phyloP scores from a whole-genome alignment of 2,888 invertebrate genomes.

The Trissolcus brochymenae region DNA sequence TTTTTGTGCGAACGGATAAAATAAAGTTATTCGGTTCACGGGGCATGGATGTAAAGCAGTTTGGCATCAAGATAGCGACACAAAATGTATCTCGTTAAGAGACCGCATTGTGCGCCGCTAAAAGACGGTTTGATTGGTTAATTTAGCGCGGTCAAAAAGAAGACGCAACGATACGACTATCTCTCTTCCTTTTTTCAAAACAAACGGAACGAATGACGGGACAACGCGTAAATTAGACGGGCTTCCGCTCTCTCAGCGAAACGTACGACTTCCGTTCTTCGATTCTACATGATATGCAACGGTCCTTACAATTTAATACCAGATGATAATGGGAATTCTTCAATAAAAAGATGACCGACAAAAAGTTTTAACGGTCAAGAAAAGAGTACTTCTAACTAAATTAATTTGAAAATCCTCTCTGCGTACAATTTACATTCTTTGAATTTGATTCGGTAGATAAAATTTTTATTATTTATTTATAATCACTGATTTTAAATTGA shows the following conservation, averaged over 20 bases:
- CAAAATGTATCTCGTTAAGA: slow-evolving; percentile 66
- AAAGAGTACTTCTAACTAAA: no score
- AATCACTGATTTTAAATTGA: slow-evolving; percentile 2
- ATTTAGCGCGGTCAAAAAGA: slow-evolving; percentile 62
- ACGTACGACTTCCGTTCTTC: slow-evolving; percentile 47
- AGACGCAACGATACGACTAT: slow-evolving; percentile 1
- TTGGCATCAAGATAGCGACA: slow-evolving; percentile 52
- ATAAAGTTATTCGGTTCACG: slow-evolving; percentile 50
- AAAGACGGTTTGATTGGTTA: slow-evolving; percentile 73
- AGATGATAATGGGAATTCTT: neutral
- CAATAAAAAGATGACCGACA: neutral
- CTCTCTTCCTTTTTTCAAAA: slow-evolving; percentile 51
- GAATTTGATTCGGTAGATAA: no score
- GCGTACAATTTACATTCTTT: no score
- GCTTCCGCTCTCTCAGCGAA: slow-evolving; percentile 61
- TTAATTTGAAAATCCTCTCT: no score
- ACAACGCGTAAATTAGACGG: slow-evolving; percentile 65
- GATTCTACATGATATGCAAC: slow-evolving; percentile 36
- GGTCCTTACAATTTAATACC: slow-evolving; percentile 26
- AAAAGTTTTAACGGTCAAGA: neutral
- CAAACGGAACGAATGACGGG: slow-evolving; percentile 57
- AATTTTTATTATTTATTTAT: no score
- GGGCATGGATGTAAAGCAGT: slow-evolving; percentile 52
- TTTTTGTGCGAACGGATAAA: slow-evolving; percentile 20
- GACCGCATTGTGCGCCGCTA: slow-evolving; percentile 69